These are phyloP conservation scores for Rhegmatorhina hoffmannsi DNA, from an alignment of 2,113 vertebrate species.

Conservation along the genomic window DNA sequence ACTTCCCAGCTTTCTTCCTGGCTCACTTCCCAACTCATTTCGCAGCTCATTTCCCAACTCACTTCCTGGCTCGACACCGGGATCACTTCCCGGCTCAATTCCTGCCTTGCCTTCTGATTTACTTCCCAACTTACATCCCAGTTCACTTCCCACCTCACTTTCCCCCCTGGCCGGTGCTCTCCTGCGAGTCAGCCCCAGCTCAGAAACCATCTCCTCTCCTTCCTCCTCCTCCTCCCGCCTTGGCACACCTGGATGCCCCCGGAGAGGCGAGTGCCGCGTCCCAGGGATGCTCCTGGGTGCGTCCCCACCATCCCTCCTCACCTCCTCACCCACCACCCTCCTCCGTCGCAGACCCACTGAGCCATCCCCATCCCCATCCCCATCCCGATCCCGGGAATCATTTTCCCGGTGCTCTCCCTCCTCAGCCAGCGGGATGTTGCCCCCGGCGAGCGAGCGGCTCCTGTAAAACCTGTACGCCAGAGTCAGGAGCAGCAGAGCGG, in stretches of 20 bases:
- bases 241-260: accelerated
- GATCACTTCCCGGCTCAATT: accelerated
- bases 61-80: accelerated
- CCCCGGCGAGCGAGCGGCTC: slow-evolving; percentile 52
- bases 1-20: accelerated
- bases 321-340: not conserved
- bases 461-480: slow-evolving; percentile 83
- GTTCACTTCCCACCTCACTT: accelerated
- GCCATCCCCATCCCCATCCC: not conserved
- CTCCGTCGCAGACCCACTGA: not conserved
- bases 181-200: accelerated
- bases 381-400: not conserved
- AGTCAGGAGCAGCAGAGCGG: slow-evolving; percentile 80
- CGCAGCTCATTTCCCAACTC: accelerated
- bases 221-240: not conserved
- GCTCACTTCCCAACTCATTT: accelerated
- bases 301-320: not conserved
- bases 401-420: not conserved
- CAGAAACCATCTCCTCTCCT: not conserved
- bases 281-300: accelerated
- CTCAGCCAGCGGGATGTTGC: accelerated
- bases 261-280: accelerated
- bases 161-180: accelerated
- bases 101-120: accelerated
- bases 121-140: accelerated